These are phyloP conservation scores for Hecatera dysodea DNA, from an alignment of 2,888 invertebrate species.

Conservation along the genomic window DNA sequence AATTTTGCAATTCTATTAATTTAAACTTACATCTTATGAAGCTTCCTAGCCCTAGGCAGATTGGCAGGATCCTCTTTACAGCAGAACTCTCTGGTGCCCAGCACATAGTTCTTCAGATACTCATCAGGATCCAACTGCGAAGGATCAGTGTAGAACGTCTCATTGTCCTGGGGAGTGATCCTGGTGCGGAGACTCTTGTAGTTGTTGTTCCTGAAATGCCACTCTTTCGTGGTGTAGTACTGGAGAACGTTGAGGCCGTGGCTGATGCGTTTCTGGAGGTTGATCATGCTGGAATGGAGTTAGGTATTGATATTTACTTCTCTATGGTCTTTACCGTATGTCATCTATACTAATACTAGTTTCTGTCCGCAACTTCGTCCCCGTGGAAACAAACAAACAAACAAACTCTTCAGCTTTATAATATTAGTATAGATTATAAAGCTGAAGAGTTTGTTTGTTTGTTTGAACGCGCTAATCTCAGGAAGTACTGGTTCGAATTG, in stretches of 20 bases:
- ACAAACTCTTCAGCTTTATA: too few relatives aligned
- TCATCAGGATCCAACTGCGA: constrained; percentile 72
- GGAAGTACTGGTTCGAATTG: too few relatives aligned
- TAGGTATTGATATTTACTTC: too few relatives aligned
- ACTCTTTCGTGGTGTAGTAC: constrained; percentile 95
- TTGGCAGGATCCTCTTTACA: constrained; percentile 95
- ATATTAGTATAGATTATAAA: too few relatives aligned
- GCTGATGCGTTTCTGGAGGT: constrained; percentile 91
- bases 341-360: too few relatives aligned
- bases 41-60: constrained; percentile 93
- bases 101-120: constrained; percentile 91
- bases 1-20: too few relatives aligned
- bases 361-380: too few relatives aligned
- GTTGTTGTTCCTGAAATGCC: constrained; percentile 94
- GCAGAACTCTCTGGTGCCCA: constrained; percentile 95
- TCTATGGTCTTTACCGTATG: too few relatives aligned
- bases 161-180: constrained; percentile 72
- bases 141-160: constrained; percentile 90
- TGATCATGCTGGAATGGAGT: constrained; percentile 89
- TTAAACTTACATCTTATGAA: constrained; percentile 90
- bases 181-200: constrained; percentile 78
- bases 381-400: too few relatives aligned
- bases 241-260: constrained; percentile 93
- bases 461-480: too few relatives aligned
- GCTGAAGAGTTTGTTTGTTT: too few relatives aligned